Evolutionary conservation across 2,113 vertebrate species (phyloP).

Genomic region (Pelusios castaneus): DNA sequence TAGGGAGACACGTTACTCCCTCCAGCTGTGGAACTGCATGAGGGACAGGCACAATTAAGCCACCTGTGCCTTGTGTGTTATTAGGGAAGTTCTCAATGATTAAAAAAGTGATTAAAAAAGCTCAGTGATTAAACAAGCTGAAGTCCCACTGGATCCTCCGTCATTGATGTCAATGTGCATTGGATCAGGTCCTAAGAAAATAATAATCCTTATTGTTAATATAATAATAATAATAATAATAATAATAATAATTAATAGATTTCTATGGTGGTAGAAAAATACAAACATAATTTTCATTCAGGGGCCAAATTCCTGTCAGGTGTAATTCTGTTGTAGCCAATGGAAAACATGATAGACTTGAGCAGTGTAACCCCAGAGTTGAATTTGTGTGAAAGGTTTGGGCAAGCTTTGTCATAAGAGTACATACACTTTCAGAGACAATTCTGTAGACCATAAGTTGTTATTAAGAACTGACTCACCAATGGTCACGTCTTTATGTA

Average conservation of each 20-base stretch:
- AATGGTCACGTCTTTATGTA: neutral
- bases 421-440: neutral
- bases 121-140: too few species aligned
- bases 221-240: neutral
- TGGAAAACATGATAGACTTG: neutral
- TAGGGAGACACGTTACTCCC: neutral
- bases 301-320: neutral
- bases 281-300: neutral
- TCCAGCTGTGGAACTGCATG: neutral
- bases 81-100: neutral
- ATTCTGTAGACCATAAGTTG: neutral
- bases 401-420: neutral
- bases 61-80: neutral
- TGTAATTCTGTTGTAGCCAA: neutral
- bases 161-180: neutral
- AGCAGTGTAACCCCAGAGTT: neutral
- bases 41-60: neutral
- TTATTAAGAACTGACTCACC: neutral
- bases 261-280: neutral
- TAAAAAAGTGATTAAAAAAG: too few species aligned
- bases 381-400: neutral
- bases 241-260: neutral
- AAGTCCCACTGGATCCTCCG: too few species aligned
- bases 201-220: neutral
- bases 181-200: neutral